Evolutionary conservation across 2,888 invertebrate genomes (phyloP).

Genomic region (Vannuccia rotundouncinata): DNA sequence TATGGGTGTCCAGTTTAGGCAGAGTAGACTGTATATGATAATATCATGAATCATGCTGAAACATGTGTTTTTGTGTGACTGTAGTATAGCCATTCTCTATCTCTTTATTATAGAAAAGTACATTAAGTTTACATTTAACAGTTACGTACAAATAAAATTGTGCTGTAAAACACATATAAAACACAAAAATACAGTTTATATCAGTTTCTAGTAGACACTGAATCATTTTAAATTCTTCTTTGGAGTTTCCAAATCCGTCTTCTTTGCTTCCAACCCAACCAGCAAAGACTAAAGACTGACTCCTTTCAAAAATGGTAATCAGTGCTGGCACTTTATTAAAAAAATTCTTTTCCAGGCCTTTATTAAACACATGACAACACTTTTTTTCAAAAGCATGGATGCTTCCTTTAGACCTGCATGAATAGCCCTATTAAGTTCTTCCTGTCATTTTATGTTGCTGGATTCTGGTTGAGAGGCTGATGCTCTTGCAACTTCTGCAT

Average conservation of each 20-base stretch:
- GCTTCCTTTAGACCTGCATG: conserved; percentile 16
- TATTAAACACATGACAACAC: conserved; percentile 1
- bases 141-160: too few species aligned
- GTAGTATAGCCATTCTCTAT: too few species aligned
- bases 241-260: conserved; percentile 35
- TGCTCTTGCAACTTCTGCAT: conserved; percentile 16
- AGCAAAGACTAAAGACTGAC: too few species aligned
- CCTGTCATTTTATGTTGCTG: conserved; percentile 17
- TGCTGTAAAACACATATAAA: too few species aligned
- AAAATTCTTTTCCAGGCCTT: background rate
- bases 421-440: background rate
- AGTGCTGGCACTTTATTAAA: conserved; percentile 11
- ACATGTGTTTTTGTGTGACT: too few species aligned
- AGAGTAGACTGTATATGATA: too few species aligned
- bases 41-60: too few species aligned
- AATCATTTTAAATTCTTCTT: conserved; percentile 11
- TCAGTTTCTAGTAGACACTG: conserved; percentile 21
- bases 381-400: conserved; percentile 1
- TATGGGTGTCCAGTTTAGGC: too few species aligned
- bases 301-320: too few species aligned
- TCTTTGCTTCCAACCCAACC: conserved; percentile 41
- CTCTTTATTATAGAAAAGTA: too few species aligned
- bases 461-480: conserved; percentile 16
- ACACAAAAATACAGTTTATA: too few species aligned
- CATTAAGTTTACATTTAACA: too few species aligned